These are phyloP conservation scores for Podargus strigoides DNA, from an alignment of 2,797 vertebrate species.

Conservation along the genomic window DNA sequence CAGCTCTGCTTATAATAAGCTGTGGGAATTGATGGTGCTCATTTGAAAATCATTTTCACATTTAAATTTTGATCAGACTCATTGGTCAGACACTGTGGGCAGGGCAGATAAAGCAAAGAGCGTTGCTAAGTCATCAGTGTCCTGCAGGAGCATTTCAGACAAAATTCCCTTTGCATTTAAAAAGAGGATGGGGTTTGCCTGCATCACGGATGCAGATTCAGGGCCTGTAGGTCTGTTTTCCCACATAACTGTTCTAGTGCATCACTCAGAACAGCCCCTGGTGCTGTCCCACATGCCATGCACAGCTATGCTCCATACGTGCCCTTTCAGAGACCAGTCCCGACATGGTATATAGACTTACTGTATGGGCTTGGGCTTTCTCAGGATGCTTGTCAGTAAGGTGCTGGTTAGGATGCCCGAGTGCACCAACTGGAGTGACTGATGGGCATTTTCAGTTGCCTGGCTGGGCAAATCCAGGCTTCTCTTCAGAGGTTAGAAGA, in stretches of 20 bases:
- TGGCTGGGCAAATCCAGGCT: background rate
- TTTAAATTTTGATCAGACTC: background rate
- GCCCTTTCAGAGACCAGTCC: background rate
- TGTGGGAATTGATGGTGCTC: background rate
- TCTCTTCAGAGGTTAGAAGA: background rate
- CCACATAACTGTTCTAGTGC: fast-evolving
- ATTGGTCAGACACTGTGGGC: background rate
- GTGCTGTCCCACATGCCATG: background rate
- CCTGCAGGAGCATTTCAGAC: background rate
- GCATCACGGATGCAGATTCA: background rate
- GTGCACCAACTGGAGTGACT: background rate
- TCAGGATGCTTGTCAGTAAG: background rate
- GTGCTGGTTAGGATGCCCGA: background rate
- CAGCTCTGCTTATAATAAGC: background rate
- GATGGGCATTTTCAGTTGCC: background rate
- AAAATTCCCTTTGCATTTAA: background rate
- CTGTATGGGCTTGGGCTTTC: background rate
- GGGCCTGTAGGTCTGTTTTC: background rate
- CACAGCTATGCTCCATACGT: fast-evolving
- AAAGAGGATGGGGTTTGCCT: background rate
- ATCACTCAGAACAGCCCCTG: background rate
- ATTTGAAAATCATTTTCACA: background rate
- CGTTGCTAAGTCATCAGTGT: background rate
- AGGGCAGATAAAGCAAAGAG: background rate
- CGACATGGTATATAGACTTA: background rate